A percentile compares a stretch with the other conserved stretches of the same genome.
Evolutionary conservation across 2,888 invertebrate genomes (phyloP).

Genomic region (Stegana nigrithorax): DNA sequence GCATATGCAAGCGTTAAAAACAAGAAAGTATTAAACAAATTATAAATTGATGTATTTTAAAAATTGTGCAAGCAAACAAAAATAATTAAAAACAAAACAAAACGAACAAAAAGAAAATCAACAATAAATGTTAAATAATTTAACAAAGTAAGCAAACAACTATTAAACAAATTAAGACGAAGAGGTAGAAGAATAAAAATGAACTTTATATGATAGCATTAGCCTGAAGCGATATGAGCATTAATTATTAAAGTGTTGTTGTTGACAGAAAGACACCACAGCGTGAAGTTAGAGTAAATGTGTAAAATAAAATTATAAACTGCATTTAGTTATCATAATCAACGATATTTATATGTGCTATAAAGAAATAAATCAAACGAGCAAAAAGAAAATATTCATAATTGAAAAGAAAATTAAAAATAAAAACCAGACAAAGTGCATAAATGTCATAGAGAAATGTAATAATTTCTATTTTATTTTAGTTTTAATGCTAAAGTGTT

Average conservation of each 20-base stretch:
- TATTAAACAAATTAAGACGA: constrained; percentile 37
- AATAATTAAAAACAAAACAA: constrained; percentile 14
- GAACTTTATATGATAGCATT: constrained; percentile 35
- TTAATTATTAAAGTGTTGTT: constrained; percentile 18
- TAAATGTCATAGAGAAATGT: background rate
- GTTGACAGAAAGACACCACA: background rate
- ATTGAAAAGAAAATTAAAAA: constrained; percentile 25
- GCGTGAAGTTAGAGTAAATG: constrained; percentile 19
- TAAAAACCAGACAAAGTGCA: constrained; percentile 22
- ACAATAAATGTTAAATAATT: too few relatives aligned
- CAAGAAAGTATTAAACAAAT: constrained; percentile 18
- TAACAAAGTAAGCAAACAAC: too few relatives aligned
- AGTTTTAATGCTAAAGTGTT: too few relatives aligned
- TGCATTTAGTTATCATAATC: constrained; percentile 41
- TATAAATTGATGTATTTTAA: constrained; percentile 11
- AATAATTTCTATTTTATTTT: constrained; percentile 23
- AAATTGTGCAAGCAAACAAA: constrained; percentile 12
- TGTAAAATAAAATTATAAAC: constrained; percentile 27
- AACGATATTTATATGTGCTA: constrained; percentile 29
- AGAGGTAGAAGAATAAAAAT: constrained; percentile 19
- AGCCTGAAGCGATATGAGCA: constrained; percentile 17
- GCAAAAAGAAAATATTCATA: constrained; percentile 25
- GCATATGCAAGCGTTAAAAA: constrained; percentile 11
- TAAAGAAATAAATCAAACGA: constrained; percentile 19
- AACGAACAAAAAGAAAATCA: constrained; percentile 25